Percentiles rank a stretch among this genome's conserved stretches.
These are phyloP conservation scores for Hypercompe scribonia DNA, from an alignment of 2,888 invertebrate species.

Conservation along the genomic window DNA sequence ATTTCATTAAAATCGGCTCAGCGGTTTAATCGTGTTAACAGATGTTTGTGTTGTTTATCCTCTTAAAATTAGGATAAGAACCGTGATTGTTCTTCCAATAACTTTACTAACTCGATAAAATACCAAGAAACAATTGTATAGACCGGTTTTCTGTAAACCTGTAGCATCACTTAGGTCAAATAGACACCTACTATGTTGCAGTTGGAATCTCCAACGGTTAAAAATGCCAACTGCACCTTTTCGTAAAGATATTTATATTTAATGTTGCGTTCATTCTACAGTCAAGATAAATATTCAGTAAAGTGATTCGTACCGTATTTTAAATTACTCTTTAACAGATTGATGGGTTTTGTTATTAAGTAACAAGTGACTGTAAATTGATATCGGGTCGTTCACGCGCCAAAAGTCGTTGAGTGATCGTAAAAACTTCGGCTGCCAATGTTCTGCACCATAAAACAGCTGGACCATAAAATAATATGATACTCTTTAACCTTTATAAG, in stretches of 20 bases:
- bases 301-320: not conserved
- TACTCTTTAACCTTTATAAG: slow-evolving; percentile 51
- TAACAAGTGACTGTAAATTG: not conserved
- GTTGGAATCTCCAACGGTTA: too few species aligned
- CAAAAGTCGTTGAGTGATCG: slow-evolving; percentile 9
- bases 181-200: too few species aligned
- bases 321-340: not conserved
- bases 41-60: too few species aligned
- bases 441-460: slow-evolving; percentile 40
- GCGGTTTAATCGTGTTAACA: too few species aligned
- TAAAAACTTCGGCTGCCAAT: slow-evolving; percentile 36
- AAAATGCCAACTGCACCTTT: too few species aligned
- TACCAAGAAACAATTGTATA: too few species aligned
- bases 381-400: not conserved
- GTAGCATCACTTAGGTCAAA: too few species aligned
- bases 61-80: too few species aligned
- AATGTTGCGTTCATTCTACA: not conserved
- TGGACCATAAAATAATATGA: slow-evolving; percentile 50
- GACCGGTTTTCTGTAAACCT: too few species aligned
- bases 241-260: not conserved
- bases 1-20: too few species aligned
- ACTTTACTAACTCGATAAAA: too few species aligned
- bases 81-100: too few species aligned
- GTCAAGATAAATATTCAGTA: not conserved
- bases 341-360: slow-evolving; percentile 1